These are phyloP conservation scores for Umimayanthus kanabou DNA, from an alignment of 92 coral and sea anemone species.

Conservation along the genomic window DNA sequence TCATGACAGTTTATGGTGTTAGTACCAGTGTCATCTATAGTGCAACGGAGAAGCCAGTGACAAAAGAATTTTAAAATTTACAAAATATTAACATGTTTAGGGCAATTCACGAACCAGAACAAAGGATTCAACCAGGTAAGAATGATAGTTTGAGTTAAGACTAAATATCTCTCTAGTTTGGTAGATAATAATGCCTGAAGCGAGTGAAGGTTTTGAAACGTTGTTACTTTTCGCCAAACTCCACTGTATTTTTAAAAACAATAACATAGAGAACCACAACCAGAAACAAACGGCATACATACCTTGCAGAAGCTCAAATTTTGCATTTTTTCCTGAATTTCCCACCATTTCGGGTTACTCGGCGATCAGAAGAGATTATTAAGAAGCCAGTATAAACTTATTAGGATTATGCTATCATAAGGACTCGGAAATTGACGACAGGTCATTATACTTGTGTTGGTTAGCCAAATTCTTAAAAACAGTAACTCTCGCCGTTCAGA, in stretches of 20 bases:
- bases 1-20: not conserved
- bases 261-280: not conserved
- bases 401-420: not conserved
- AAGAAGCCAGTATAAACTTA: not conserved
- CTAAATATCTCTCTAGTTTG: not conserved
- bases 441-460: not conserved
- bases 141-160: not conserved
- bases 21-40: not conserved
- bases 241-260: too few species aligned
- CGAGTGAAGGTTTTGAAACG: too few species aligned
- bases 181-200: not conserved
- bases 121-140: not conserved
- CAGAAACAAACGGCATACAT: not conserved
- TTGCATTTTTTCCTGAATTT: not conserved
- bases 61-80: too few species aligned
- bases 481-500: not conserved
- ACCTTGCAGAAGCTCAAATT: not conserved
- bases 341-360: not conserved
- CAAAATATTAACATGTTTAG: too few species aligned
- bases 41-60: not conserved
- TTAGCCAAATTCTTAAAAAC: not conserved
- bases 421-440: not conserved
- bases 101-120: not conserved
- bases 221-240: not conserved
- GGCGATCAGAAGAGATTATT: not conserved